Conservation (phyloP, 2,797 vertebrate species). For the Natrix natrix region DNA sequence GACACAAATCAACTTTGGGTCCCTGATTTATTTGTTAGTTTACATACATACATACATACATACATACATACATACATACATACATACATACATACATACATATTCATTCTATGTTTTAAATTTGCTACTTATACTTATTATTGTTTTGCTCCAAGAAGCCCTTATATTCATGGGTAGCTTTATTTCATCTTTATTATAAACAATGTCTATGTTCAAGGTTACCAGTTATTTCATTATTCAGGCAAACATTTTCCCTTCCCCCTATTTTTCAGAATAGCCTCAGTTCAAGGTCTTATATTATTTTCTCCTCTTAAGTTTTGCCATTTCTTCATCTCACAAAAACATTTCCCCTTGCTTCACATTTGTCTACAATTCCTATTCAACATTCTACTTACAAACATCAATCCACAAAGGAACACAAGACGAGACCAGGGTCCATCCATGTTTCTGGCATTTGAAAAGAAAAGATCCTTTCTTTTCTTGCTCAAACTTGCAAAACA, state of each 20-base stretch:
- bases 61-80: no score
- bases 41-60: conserved; percentile 12
- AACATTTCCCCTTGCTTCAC: conserved; percentile 65
- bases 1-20: conserved; percentile 52
- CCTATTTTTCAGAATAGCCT: conserved; percentile 63
- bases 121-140: conserved; percentile 72
- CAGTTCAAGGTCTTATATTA: conserved; percentile 75
- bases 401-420: conserved; percentile 45
- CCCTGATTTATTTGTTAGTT: conserved; percentile 56
- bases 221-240: conserved; percentile 73
- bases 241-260: conserved; percentile 60
- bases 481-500: conserved; percentile 55
- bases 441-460: conserved; percentile 60
- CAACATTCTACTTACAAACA: conserved; percentile 60
- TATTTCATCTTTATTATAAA: conserved; percentile 73
- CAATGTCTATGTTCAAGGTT: conserved; percentile 74
- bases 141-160: conserved; percentile 68
- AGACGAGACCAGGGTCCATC: conserved; percentile 53
- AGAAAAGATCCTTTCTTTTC: conserved; percentile 48
- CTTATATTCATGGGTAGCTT: conserved; percentile 61
- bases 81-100: no score
- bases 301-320: conserved; percentile 69
- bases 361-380: conserved; percentile 58
- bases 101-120: conserved; percentile 57
- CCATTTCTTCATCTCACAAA: conserved; percentile 71